A percentile compares a stretch with the other conserved stretches of the same genome.
phyloP scores from a whole-genome alignment of 2,113 vertebrate genomes.

The Ciconia maguari region DNA sequence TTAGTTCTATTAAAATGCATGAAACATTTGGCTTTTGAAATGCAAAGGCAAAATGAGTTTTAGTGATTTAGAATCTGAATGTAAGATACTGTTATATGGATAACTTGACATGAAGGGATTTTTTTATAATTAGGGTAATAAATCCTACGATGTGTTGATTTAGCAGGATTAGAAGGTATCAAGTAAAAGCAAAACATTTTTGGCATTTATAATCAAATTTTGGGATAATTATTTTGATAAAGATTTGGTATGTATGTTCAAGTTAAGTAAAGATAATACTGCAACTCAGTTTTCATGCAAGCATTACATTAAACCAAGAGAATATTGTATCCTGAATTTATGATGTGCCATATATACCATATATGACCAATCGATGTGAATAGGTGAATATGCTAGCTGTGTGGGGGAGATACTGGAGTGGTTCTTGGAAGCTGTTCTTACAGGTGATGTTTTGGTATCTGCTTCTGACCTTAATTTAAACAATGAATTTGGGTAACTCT shows the following conservation, averaged over 20 bases:
- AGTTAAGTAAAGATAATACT: background rate
- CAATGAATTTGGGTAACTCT: background rate
- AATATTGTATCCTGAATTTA: background rate
- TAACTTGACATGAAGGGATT: background rate
- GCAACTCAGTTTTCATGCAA: background rate
- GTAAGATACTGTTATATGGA: background rate
- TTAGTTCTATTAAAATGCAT: background rate
- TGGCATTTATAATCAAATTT: background rate
- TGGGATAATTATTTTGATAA: background rate
- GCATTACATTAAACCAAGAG: background rate
- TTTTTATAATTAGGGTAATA: background rate
- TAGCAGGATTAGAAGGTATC: background rate
- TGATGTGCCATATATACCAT: background rate
- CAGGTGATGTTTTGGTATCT: background rate
- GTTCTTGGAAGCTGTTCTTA: background rate
- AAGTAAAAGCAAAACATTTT: background rate
- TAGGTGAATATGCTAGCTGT: background rate
- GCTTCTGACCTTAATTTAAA: background rate
- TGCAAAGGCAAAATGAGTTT: background rate
- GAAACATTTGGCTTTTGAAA: background rate
- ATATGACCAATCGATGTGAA: too few species aligned
- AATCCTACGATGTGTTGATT: background rate
- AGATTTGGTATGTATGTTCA: background rate
- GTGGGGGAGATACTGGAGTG: background rate
- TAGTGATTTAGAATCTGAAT: background rate